phyloP scores from a whole-genome alignment of 2,797 vertebrate genomes.

The Danio tinwini region DNA sequence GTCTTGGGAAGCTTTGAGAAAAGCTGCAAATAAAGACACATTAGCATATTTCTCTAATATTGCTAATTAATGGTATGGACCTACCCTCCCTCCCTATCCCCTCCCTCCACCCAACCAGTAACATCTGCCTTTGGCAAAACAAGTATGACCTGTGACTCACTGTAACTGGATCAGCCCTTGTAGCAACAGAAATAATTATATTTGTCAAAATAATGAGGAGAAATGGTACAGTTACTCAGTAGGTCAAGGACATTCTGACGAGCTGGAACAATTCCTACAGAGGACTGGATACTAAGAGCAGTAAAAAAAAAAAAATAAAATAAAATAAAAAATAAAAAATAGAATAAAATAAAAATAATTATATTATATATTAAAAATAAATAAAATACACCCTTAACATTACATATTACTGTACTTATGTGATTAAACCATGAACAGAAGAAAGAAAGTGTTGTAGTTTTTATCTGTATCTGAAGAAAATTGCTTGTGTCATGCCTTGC shows the following conservation, averaged over 20 bases:
- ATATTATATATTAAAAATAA: neutral
- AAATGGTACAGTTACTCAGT: slow-evolving; percentile 32
- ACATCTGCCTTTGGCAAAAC: slow-evolving; percentile 58
- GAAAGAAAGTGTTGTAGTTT: neutral
- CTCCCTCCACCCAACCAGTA: slow-evolving; percentile 10
- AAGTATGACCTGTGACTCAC: slow-evolving; percentile 59
- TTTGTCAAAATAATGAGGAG: slow-evolving; percentile 57
- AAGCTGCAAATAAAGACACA: slow-evolving; percentile 48
- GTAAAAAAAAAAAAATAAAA: no score
- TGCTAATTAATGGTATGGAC: slow-evolving; percentile 51
- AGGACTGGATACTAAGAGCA: neutral
- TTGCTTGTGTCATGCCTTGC: neutral
- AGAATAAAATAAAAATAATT: no score
- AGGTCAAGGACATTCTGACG: slow-evolving; percentile 49
- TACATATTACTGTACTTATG: neutral
- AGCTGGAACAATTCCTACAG: neutral
- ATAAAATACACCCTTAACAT: neutral
- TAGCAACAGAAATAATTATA: slow-evolving; percentile 58
- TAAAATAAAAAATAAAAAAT: neutral
- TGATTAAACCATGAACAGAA: neutral
- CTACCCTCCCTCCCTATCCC: slow-evolving; percentile 1
- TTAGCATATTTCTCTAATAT: slow-evolving; percentile 35
- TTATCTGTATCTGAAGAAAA: neutral
- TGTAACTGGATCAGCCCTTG: slow-evolving; percentile 54
- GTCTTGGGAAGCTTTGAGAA: slow-evolving; percentile 37